phyloP scores from a whole-genome alignment of 2,113 vertebrate species.

The Emydocephalus ijimae region DNA sequence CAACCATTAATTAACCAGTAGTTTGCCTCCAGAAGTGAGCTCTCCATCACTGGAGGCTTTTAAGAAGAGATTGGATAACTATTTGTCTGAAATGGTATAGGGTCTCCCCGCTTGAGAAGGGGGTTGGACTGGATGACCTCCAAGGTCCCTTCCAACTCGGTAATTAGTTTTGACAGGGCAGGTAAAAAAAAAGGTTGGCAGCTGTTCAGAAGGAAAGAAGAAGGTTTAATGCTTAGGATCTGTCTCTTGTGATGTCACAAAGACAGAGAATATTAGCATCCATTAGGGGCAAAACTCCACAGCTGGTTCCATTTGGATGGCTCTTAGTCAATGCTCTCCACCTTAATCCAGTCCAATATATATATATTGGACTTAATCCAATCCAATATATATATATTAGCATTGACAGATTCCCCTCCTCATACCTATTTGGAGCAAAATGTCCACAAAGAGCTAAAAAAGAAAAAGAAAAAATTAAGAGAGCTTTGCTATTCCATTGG shows the following conservation, averaged over 20 bases:
- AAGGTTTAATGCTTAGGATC: too few relatives aligned
- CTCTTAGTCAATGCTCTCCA: fast-evolving
- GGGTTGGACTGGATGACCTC: background rate
- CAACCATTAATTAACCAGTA: background rate
- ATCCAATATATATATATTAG: background rate
- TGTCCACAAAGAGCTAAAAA: background rate
- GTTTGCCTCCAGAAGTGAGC: background rate
- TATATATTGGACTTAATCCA: too few relatives aligned
- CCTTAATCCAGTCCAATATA: background rate
- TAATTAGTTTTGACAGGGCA: background rate
- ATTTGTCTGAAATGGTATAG: background rate
- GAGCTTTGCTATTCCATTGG: background rate
- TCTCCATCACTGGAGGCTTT: background rate
- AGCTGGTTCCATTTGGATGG: background rate
- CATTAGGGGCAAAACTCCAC: background rate
- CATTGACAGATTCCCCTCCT: background rate
- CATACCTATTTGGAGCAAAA: background rate
- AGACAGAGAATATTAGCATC: background rate
- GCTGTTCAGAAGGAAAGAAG: background rate
- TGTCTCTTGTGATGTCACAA: conserved; percentile 10
- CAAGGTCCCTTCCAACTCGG: background rate
- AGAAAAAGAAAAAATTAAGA: background rate
- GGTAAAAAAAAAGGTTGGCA: background rate
- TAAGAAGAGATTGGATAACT: background rate
- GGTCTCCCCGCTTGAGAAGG: background rate